phyloP scores from a whole-genome alignment of 1,140 invertebrate species.

The Leptinotarsa undecemlineata region DNA sequence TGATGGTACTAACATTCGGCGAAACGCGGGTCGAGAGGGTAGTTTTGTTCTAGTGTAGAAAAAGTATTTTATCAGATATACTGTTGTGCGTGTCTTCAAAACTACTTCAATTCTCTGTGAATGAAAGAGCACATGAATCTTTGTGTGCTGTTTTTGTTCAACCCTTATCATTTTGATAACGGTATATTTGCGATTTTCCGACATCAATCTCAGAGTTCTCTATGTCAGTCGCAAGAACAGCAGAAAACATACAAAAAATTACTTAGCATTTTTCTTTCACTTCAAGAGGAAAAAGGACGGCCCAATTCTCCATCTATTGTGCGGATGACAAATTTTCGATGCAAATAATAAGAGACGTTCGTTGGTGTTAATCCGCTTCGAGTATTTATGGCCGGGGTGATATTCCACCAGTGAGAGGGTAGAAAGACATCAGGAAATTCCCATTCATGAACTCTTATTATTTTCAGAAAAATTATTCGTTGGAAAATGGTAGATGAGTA shows the following conservation, averaged over 20 bases:
- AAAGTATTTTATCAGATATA: too few species aligned
- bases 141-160: background rate
- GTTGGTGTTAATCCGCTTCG: slow-evolving; percentile 1
- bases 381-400: background rate
- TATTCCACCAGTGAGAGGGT: background rate
- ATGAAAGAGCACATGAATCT: background rate
- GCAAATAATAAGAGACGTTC: background rate
- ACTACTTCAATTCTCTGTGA: too few species aligned
- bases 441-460: too few species aligned
- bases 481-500: too few species aligned
- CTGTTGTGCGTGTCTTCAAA: too few species aligned
- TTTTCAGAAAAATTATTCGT: too few species aligned
- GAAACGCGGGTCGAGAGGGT: too few species aligned
- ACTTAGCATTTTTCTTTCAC: background rate
- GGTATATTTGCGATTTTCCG: background rate
- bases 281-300: background rate
- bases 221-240: background rate
- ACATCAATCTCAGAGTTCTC: background rate
- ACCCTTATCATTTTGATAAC: background rate
- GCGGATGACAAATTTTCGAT: background rate
- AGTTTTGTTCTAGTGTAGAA: too few species aligned
- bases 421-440: background rate
- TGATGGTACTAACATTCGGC: too few species aligned
- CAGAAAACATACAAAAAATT: background rate
- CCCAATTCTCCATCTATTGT: background rate